Evolutionary conservation across 1,140 invertebrate species (phyloP).

Genomic region (Scaptomyza montana): DNA sequence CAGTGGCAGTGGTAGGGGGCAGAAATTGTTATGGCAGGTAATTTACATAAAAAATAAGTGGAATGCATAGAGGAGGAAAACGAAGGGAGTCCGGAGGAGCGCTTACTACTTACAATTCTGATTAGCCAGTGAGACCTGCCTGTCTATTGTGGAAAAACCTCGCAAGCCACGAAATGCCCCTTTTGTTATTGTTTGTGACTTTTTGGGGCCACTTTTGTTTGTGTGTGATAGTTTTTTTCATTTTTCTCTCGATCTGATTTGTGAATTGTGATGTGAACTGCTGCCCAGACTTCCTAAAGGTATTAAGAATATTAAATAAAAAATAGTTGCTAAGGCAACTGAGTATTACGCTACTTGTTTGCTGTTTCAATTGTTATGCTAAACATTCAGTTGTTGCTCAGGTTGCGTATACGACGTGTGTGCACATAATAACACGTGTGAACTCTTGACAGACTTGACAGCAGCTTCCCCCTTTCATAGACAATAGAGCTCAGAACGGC

Average conservation of each 20-base stretch:
- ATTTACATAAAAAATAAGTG: conserved; percentile 80
- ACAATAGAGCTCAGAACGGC: conserved; percentile 27
- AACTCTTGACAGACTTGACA: conserved; percentile 32
- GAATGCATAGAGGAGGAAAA: conserved; percentile 20
- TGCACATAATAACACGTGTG: conserved; percentile 56
- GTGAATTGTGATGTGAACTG: conserved; percentile 13
- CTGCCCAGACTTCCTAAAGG: conserved; percentile 73
- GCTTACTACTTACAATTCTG: conserved; percentile 70
- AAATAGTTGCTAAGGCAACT: conserved; percentile 7
- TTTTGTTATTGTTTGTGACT: conserved; percentile 66
- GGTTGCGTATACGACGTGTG: conserved; percentile 78
- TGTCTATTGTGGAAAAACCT: conserved; percentile 66
- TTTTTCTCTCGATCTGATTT: conserved; percentile 2
- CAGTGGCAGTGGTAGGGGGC: background rate
- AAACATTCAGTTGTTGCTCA: conserved; percentile 49
- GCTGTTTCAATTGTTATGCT: conserved; percentile 64
- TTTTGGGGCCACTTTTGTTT: conserved; percentile 41
- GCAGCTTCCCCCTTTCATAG: conserved; percentile 3
- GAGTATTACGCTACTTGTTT: conserved; percentile 65
- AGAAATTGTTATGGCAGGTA: conserved; percentile 77
- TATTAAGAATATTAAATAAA: conserved; percentile 59
- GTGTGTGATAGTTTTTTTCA: conserved; percentile 21
- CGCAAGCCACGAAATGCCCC: conserved; percentile 55
- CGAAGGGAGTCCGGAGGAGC: conserved; percentile 33
- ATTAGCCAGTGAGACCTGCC: conserved; percentile 57